Evolutionary conservation across 2,888 invertebrate species (phyloP), one percentile per base, ranked within the genome.

Genomic region (Euphydryas editha): DNA sequence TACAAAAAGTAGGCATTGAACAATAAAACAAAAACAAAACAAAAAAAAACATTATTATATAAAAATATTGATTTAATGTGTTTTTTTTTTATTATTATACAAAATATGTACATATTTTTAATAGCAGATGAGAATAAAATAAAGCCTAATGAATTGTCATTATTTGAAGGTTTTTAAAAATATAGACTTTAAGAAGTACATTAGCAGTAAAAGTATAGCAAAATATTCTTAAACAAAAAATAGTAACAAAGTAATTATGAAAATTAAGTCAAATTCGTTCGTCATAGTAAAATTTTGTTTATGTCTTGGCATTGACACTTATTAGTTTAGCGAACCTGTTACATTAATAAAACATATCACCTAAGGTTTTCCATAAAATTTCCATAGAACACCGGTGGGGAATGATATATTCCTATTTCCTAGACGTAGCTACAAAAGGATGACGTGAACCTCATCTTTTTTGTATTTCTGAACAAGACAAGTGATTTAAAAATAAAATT

Each of bases 261-360:
- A 64, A 62, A 67, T 59, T 15, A 55, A 61, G 59, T 67, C 57
- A 51, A 47, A 17, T 56, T 42, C 21, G 49, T 37, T 36, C 51
- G 47, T 42, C 51, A 15, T 46, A 42, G 61, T 39, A 75, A 72
- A 72, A 42, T 59, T 71, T 74, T 73, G 75, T 76, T 71, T 69
- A 70, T 74, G 74, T 80, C 82, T 83, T 85, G 85, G 76, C 84
- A 87, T 78, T 86, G 86, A 84, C 85, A 86, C 77, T 86, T 85
- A 84, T 82, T 81, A 78, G 84, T 84, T 76, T 82, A 77, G 78
- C 80, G 76, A 80, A 80, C 79, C 77, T 76, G 74, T 64, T 1
- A 46, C 67, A 82, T 85, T 76, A 79, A 87, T 86, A 83, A 85
- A 83, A 75, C 81, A 85, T 80, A 51, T 21, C 51, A 47, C 51